These are phyloP conservation scores for Pentalonia nigronervosa DNA, from an alignment of 1,140 invertebrate species.

Conservation along the genomic window DNA sequence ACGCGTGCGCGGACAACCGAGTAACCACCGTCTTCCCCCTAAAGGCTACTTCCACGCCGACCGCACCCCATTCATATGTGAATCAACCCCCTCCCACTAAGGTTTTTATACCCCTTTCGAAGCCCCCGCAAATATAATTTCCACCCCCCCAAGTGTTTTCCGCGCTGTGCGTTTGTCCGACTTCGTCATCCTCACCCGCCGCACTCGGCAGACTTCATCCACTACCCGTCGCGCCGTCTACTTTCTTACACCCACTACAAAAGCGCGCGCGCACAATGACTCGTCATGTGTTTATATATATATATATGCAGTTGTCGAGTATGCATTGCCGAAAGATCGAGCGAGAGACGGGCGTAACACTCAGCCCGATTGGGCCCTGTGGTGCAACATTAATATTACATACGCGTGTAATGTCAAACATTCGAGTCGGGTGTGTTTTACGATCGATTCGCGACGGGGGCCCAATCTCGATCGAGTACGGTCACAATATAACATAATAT, in stretches of 20 bases:
- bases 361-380: neutral
- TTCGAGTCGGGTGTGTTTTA: neutral
- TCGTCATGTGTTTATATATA: neutral
- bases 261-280: neutral
- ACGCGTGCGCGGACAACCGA: neutral
- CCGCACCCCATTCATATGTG: neutral
- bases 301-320: neutral
- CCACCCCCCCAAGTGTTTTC: neutral
- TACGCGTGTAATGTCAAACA: neutral
- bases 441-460: neutral
- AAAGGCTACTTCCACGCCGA: neutral
- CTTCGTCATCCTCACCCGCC: neutral
- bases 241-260: neutral
- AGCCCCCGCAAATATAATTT: neutral
- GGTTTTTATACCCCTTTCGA: neutral
- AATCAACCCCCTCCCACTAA: neutral
- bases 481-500: neutral
- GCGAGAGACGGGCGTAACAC: neutral
- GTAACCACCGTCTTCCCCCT: neutral
- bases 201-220: neutral
- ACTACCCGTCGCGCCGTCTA: neutral
- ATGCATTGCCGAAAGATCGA: neutral
- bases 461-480: neutral
- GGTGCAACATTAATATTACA: neutral
- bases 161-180: neutral